Evolutionary conservation across 2,797 vertebrate species (phyloP).

Genomic region (Bucorvus abyssinicus): DNA sequence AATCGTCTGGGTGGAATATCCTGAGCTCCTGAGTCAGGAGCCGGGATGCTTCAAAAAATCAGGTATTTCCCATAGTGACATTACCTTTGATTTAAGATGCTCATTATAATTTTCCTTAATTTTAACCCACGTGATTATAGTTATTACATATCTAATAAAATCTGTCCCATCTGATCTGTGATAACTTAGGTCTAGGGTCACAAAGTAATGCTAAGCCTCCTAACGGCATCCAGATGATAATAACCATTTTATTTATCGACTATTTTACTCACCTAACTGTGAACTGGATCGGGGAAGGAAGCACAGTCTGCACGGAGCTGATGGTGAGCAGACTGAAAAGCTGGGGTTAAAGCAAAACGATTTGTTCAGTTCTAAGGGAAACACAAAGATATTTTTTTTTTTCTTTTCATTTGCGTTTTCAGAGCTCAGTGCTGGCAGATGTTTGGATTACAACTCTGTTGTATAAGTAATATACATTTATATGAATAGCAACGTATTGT

Average conservation of each 20-base stretch:
- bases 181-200: background rate
- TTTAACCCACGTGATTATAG: background rate
- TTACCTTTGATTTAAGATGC: background rate
- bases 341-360: background rate
- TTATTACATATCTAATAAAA: background rate
- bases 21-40: background rate
- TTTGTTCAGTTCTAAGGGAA: background rate
- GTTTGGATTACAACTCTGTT: background rate
- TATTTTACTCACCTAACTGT: background rate
- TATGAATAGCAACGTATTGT: background rate
- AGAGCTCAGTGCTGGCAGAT: background rate
- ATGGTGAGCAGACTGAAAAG: background rate
- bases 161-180: background rate
- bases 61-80: background rate
- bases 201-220: background rate
- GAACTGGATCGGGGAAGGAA: background rate
- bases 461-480: accelerated
- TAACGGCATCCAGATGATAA: background rate
- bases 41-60: background rate
- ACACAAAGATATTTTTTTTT: background rate
- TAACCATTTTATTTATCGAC: background rate
- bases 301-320: background rate
- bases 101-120: background rate
- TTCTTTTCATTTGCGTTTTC: background rate
- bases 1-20: background rate